These are phyloP conservation scores for Psittacula cyanocephala DNA, from an alignment of 2,113 vertebrate species.

Conservation along the genomic window DNA sequence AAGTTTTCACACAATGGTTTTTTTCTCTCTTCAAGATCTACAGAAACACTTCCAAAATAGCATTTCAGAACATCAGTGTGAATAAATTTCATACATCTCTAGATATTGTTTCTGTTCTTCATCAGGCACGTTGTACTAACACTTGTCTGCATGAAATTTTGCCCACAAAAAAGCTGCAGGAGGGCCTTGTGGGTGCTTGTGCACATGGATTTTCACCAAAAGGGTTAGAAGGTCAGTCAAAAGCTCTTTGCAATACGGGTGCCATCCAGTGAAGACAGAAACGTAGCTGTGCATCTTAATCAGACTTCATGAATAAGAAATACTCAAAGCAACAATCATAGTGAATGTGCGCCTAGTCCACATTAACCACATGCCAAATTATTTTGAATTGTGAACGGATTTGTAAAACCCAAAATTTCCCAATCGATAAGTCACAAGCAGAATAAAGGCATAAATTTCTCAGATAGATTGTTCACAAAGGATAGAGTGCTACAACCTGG, in stretches of 20 bases:
- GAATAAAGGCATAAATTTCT: background rate
- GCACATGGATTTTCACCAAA: conserved; percentile 42
- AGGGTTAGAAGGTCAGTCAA: background rate
- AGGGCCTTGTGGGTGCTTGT: background rate
- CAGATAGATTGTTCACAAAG: background rate
- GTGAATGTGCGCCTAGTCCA: conserved; percentile 7
- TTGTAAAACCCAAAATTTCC: background rate
- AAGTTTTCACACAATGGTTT: background rate
- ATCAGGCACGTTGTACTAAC: background rate
- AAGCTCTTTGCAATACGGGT: conserved; percentile 27
- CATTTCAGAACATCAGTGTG: background rate
- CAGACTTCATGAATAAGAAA: conserved; percentile 25
- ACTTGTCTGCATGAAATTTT: background rate
- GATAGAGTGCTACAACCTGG: background rate
- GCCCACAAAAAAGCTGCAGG: background rate
- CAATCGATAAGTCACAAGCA: background rate
- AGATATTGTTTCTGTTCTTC: background rate
- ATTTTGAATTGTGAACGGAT: background rate
- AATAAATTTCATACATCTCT: background rate
- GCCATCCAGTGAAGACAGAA: conserved; percentile 50
- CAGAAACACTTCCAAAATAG: background rate
- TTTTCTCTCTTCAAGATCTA: background rate
- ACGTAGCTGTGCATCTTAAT: conserved; percentile 51
- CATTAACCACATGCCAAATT: background rate
- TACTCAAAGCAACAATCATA: conserved; percentile 23